Conservation (phyloP, 1,140 invertebrate genomes). For the Cotesia chilonis region DNA sequence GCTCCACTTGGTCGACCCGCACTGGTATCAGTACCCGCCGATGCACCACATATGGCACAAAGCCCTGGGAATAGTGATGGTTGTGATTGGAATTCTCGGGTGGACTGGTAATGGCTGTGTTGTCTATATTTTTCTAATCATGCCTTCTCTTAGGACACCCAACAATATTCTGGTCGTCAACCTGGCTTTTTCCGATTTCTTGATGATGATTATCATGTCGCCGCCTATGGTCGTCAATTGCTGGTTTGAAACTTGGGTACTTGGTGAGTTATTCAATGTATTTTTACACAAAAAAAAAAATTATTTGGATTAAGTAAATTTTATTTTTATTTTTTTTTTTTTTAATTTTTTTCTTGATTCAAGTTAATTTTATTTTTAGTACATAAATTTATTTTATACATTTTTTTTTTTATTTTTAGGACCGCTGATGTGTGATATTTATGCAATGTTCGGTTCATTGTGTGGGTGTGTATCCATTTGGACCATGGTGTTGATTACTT, state of each 20-base stretch:
- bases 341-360: no score
- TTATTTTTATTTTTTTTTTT: no score
- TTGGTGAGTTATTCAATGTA: conserved; percentile 66
- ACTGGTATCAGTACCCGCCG: conserved; percentile 81
- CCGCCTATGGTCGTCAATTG: conserved; percentile 88
- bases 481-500: conserved; percentile 83
- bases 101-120: conserved; percentile 87
- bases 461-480: conserved; percentile 85
- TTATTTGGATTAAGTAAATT: no score
- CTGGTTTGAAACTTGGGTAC: conserved; percentile 86
- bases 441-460: conserved; percentile 80
- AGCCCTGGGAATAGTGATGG: conserved; percentile 79
- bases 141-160: conserved; percentile 80
- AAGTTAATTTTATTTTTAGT: neutral
- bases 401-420: conserved; percentile 56
- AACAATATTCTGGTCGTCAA: conserved; percentile 87
- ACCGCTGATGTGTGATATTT: conserved; percentile 82
- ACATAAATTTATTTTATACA: conserved; percentile 32
- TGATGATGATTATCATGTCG: conserved; percentile 86
- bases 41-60: conserved; percentile 83
- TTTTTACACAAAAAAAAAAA: no score
- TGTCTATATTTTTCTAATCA: conserved; percentile 83
- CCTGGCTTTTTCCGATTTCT: conserved; percentile 86
- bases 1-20: conserved; percentile 74
- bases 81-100: conserved; percentile 73